Conservation (phyloP, 2,888 invertebrate genomes). For the Drosophila birchii region DNA sequence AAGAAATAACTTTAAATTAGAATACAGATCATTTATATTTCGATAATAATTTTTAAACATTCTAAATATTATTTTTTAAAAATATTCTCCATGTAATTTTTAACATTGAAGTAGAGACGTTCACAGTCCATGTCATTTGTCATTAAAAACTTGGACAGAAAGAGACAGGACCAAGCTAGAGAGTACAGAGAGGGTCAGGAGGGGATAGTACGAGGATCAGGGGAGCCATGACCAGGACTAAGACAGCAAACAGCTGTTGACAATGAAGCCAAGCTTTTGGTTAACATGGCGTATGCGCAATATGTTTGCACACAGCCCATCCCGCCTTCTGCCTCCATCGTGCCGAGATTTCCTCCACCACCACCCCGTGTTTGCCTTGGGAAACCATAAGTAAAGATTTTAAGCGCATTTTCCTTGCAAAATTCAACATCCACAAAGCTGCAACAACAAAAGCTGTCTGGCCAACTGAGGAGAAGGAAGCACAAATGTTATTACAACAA, state of each 20-base stretch:
- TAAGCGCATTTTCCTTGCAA: constrained; percentile 68
- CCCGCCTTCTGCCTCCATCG: constrained; percentile 6
- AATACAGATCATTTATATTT: not conserved
- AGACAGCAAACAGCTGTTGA: constrained; percentile 73
- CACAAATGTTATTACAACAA: constrained; percentile 46
- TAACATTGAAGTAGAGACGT: constrained; percentile 23
- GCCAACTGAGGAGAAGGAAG: constrained; percentile 29
- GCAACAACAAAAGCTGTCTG: constrained; percentile 40
- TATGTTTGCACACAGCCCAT: constrained; percentile 68
- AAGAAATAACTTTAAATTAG: too few relatives aligned
- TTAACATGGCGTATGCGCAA: constrained; percentile 81
- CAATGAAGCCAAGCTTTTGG: constrained; percentile 77
- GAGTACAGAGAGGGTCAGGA: not conserved
- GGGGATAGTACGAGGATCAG: constrained; percentile 3
- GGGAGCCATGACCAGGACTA: constrained; percentile 42
- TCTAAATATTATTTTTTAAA: too few relatives aligned
- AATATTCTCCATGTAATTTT: not conserved
- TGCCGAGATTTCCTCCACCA: constrained; percentile 30
- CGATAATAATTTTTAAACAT: not conserved
- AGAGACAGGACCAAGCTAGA: not conserved
- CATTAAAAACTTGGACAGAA: constrained; percentile 71
- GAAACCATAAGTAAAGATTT: constrained; percentile 77
- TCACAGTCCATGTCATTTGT: constrained; percentile 77
- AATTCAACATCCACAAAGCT: constrained; percentile 52
- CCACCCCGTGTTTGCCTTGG: constrained; percentile 47